phyloP scores from a whole-genome alignment of 2,888 invertebrate species.

The Drosophila fulvimacula region DNA sequence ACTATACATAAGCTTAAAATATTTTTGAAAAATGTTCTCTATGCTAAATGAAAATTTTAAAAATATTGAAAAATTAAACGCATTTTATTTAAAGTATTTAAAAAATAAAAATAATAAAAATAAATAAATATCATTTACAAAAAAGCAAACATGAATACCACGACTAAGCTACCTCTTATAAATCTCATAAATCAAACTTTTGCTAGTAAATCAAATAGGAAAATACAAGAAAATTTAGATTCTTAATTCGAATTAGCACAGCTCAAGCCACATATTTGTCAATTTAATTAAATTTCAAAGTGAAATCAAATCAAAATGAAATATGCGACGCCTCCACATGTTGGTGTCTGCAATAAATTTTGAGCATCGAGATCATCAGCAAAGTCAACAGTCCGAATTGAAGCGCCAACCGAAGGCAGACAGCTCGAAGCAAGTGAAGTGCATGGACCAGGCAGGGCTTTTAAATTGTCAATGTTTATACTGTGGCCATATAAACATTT shows the following conservation, averaged over 20 bases:
- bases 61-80: no score
- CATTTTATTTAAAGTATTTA: neutral
- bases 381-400: slow-evolving; percentile 32
- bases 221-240: neutral
- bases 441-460: slow-evolving; percentile 22
- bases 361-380: slow-evolving; percentile 19
- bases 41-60: no score
- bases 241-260: neutral
- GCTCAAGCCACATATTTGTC: slow-evolving; percentile 29
- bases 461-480: slow-evolving; percentile 59
- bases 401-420: neutral
- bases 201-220: neutral
- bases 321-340: slow-evolving; percentile 2
- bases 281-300: slow-evolving; percentile 47
- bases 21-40: no score
- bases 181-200: neutral
- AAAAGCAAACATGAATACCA: neutral
- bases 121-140: neutral
- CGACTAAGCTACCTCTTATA: neutral
- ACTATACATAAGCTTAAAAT: no score
- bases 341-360: slow-evolving; percentile 25
- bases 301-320: slow-evolving; percentile 26
- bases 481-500: slow-evolving; percentile 56
- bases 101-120: neutral
- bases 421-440: slow-evolving; percentile 7